Percentiles rank a stretch among this genome's conserved stretches.
These are phyloP conservation scores for Phalacrocorax brasilianus DNA, from an alignment of 2,113 vertebrate genomes.

Conservation along the genomic window DNA sequence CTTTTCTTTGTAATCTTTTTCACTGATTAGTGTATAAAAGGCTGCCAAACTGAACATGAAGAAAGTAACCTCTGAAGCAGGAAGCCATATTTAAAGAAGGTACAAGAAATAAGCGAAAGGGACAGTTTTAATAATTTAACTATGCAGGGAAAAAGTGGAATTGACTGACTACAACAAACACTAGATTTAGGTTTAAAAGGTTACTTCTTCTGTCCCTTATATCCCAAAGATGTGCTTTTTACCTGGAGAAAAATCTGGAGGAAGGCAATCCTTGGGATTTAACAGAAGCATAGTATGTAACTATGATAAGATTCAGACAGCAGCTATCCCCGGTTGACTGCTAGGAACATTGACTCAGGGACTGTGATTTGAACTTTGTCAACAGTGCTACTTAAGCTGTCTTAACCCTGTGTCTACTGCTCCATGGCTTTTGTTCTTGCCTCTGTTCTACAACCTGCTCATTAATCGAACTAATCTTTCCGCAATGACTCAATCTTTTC, in stretches of 20 bases:
- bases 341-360: neutral
- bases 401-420: neutral
- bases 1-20: neutral
- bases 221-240: neutral
- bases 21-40: neutral
- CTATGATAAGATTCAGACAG: neutral
- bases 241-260: neutral
- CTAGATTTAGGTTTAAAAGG: neutral
- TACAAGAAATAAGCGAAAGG: neutral
- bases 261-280: neutral
- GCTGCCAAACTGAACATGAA: neutral
- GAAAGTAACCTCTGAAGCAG: neutral
- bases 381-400: neutral
- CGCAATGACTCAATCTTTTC: fast-evolving
- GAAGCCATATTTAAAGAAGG: neutral
- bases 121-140: neutral
- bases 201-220: neutral
- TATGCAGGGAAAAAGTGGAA: neutral
- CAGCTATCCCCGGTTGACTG: neutral
- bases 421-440: neutral
- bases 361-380: neutral
- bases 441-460: neutral
- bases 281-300: neutral
- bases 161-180: neutral
- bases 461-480: neutral